Evolutionary conservation across 2,113 vertebrate species (phyloP).

Genomic region (Urocynchramus pylzowi): DNA sequence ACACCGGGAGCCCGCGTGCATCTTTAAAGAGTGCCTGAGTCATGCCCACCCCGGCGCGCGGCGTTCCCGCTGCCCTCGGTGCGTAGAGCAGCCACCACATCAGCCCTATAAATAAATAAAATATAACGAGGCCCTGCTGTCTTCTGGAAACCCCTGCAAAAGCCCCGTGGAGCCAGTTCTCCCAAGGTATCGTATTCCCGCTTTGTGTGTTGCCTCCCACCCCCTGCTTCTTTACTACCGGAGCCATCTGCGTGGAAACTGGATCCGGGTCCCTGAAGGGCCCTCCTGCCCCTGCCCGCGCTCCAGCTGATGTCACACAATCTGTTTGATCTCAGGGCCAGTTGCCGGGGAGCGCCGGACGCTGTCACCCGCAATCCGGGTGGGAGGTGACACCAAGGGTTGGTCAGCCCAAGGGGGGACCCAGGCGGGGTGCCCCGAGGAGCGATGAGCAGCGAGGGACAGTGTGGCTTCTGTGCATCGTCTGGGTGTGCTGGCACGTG

Average conservation of each 20-base stretch:
- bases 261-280: not conserved
- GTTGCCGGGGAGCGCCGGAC: not conserved
- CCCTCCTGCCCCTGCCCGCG: conserved; percentile 11
- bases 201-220: not conserved
- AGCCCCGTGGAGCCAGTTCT: not conserved
- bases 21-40: not conserved
- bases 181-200: conserved; percentile 24
- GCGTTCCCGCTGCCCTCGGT: not conserved
- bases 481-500: not conserved
- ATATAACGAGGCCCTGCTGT: not conserved
- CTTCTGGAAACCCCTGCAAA: conserved; percentile 28
- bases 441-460: not conserved
- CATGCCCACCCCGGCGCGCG: not conserved
- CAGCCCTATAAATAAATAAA: conserved; percentile 52
- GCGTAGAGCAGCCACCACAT: not conserved
- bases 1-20: not conserved
- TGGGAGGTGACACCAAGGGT: not conserved
- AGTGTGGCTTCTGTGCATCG: not conserved
- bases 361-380: not conserved
- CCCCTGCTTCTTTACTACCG: not conserved
- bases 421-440: not conserved
- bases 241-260: conserved; percentile 60
- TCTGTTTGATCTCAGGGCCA: conserved; percentile 36
- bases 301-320: conserved; percentile 62
- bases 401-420: not conserved